Percentiles rank a stretch among this genome's conserved stretches.
phyloP scores from a whole-genome alignment of 2,113 vertebrate species.

The Herpailurus yagouaroundi region DNA sequence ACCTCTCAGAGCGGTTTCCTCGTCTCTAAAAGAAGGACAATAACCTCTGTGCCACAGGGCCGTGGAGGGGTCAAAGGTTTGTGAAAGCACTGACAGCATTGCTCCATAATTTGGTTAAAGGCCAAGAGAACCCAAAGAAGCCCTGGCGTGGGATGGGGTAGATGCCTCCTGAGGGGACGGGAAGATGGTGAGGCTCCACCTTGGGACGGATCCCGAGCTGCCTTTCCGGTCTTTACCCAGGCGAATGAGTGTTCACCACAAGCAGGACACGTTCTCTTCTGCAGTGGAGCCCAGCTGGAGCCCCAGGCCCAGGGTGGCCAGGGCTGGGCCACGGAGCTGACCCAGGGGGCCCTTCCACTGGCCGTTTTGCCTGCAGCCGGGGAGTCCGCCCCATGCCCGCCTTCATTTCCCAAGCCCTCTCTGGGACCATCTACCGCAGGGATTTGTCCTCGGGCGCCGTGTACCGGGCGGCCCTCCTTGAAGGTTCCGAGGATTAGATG shows the following conservation, averaged over 20 bases:
- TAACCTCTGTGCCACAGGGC: background rate
- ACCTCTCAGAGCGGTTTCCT: background rate
- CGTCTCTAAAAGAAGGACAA: background rate
- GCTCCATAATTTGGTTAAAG: background rate
- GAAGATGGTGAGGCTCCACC: background rate
- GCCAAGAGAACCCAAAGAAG: background rate
- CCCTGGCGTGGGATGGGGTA: too few relatives aligned
- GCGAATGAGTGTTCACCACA: background rate
- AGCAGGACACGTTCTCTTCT: background rate
- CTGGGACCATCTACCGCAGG: background rate
- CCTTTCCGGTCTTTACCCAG: background rate
- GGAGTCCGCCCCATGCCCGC: background rate
- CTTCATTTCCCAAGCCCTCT: background rate
- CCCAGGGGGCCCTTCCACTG: background rate
- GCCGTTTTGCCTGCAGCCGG: too few relatives aligned
- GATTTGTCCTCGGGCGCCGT: fast-evolving
- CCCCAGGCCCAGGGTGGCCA: background rate
- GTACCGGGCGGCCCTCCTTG: background rate
- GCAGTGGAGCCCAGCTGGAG: background rate
- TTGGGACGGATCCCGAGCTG: too few relatives aligned
- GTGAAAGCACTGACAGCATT: fast-evolving
- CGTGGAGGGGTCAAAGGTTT: fast-evolving
- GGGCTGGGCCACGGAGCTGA: background rate
- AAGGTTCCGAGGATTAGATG: background rate
- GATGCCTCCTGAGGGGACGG: too few relatives aligned